These are phyloP conservation scores for human DNA, from an alignment of 2,113 vertebrate genomes.

Conservation along the genomic window DNA sequence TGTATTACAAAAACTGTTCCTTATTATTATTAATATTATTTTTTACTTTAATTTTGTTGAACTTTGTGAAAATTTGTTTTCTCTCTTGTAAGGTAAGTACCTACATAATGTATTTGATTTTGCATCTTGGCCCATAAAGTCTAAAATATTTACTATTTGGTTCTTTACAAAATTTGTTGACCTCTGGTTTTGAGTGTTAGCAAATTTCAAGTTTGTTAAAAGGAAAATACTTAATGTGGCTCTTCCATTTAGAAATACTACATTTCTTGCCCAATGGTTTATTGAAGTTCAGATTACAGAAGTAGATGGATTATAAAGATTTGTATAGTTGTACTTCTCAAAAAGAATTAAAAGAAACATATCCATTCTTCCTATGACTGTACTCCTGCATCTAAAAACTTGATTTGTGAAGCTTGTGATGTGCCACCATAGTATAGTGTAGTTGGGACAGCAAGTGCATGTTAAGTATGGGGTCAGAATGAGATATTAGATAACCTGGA, in stretches of 20 bases:
- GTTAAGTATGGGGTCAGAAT: not conserved
- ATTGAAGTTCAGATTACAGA: not conserved
- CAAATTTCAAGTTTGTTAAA: constrained; percentile 23
- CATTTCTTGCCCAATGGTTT: not conserved
- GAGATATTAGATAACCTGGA: not conserved
- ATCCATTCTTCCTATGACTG: not conserved
- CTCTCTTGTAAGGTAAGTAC: not conserved
- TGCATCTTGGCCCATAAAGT: not conserved
- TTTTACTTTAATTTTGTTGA: not conserved
- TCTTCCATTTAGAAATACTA: not conserved
- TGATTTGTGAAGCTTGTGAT: not conserved
- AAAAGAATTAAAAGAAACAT: not conserved
- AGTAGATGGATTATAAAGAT: not conserved
- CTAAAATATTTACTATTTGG: not conserved
- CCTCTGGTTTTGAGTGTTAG: not conserved
- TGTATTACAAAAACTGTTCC: not conserved
- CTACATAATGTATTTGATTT: not conserved
- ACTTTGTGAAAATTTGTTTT: constrained; percentile 10
- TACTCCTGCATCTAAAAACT: not conserved
- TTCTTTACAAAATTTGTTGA: not conserved
- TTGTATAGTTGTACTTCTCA: not conserved
- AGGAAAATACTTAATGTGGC: not conserved
- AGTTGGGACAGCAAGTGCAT: not conserved
- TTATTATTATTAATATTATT: not conserved
- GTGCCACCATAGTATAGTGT: too few relatives aligned